These are phyloP conservation scores for Actinopyga echinites DNA, from an alignment of 53 echinoderm and acorn worm genomes.

Conservation along the genomic window DNA sequence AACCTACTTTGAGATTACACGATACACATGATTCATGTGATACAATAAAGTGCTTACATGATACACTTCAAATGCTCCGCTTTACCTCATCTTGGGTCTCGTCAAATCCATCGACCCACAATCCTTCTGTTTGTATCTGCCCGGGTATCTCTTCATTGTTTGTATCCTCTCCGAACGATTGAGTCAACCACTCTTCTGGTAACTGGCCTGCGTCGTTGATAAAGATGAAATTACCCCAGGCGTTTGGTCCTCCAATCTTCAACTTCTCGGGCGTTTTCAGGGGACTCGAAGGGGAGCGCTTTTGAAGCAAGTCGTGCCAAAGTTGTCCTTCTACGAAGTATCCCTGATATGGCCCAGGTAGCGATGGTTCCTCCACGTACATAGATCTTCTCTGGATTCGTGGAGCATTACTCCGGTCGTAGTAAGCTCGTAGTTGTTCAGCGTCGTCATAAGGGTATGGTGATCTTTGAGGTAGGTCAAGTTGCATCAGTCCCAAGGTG, in stretches of 20 bases:
- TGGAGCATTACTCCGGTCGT: not conserved
- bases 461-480: conserved; percentile 1
- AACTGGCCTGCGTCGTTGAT: not conserved
- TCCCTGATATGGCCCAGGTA: conserved; percentile 42
- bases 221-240: conserved; percentile 46
- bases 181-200: not conserved
- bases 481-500: not conserved
- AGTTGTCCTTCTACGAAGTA: conserved; percentile 42
- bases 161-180: conserved; percentile 21
- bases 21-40: no score
- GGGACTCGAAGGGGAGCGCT: not conserved
- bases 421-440: not conserved
- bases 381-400: not conserved
- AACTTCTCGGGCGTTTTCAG: not conserved
- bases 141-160: not conserved
- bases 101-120: conserved; percentile 24
- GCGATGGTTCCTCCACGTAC: conserved; percentile 26
- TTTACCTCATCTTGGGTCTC: not conserved
- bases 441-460: not conserved
- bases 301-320: conserved; percentile 8
- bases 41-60: no score
- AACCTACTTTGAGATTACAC: no score
- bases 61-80: no score
- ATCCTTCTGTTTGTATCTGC: conserved; percentile 3
- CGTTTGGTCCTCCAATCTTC: conserved; percentile 39